Percentiles rank a stretch among this genome's conserved stretches.
These are phyloP conservation scores for Coreius guichenoti DNA, from an alignment of 2,797 vertebrate species.

Conservation along the genomic window DNA sequence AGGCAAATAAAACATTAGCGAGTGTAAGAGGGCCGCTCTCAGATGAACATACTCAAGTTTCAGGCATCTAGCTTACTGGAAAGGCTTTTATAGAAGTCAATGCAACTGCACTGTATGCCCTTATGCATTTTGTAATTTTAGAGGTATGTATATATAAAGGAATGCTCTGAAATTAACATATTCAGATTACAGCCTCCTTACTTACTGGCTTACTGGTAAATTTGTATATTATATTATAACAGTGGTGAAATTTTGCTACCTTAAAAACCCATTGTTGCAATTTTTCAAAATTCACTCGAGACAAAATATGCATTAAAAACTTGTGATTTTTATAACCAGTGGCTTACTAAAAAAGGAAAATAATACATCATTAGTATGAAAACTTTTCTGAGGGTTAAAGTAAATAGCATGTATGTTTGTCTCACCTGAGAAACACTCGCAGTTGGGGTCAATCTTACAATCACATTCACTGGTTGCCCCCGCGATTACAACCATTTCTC, in stretches of 20 bases:
- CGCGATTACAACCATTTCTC: conserved; percentile 84
- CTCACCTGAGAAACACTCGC: conserved; percentile 89
- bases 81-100: conserved; percentile 20
- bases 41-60: conserved; percentile 9
- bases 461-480: conserved; percentile 86
- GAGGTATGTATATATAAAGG: not conserved
- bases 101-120: not conserved
- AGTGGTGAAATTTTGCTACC: not conserved
- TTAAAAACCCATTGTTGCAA: not conserved
- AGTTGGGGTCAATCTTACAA: conserved; percentile 91
- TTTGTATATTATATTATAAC: conserved; percentile 1
- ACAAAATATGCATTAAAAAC: not conserved
- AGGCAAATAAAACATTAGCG: conserved; percentile 15
- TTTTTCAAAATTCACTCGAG: not conserved
- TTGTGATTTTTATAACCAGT: not conserved
- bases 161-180: conserved; percentile 16
- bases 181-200: not conserved
- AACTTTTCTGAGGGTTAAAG: not conserved
- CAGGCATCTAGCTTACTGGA: not conserved
- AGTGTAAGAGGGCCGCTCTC: not conserved
- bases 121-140: not conserved
- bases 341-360: not conserved
- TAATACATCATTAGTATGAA: not conserved
- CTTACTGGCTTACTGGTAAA: conserved; percentile 9
- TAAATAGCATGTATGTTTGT: not conserved